Evolutionary conservation across 2,113 vertebrate species (phyloP).

Genomic region (Dicrurus megarhynchus): DNA sequence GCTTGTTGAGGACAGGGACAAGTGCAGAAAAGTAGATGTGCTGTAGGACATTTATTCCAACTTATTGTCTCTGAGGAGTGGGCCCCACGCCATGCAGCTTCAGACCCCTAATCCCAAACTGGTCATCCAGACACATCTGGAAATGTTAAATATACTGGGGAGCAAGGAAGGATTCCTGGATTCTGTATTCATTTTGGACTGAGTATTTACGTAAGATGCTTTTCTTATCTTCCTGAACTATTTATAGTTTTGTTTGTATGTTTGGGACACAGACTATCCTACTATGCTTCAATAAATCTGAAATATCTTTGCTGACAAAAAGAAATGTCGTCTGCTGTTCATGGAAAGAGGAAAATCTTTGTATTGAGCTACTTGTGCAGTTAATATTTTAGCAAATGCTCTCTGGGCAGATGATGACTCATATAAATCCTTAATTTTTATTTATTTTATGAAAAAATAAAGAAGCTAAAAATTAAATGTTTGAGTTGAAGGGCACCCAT

Average conservation of each 20-base stretch:
- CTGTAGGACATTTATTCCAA: neutral
- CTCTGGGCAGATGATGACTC: neutral
- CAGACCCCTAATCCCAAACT: neutral
- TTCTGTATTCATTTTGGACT: conserved; percentile 17
- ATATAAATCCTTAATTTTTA: neutral
- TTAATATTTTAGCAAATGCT: neutral
- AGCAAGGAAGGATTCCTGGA: conserved; percentile 35
- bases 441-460: neutral
- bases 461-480: neutral
- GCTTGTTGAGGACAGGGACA: neutral
- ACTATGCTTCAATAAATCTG: neutral
- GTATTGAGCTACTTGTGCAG: neutral
- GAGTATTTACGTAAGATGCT: conserved; percentile 18
- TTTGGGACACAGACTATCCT: conserved; percentile 6
- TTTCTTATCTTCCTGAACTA: conserved; percentile 36
- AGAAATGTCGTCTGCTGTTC: neutral
- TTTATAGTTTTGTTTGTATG: conserved; percentile 52
- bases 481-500: neutral
- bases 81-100: neutral
- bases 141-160: conserved; percentile 20
- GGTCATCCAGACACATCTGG: conserved; percentile 46
- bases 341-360: neutral
- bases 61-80: neutral
- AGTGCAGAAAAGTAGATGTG: neutral
- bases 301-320: conserved; percentile 20